Conservation (phyloP, 1,140 invertebrate species). For the Thrips palmi region DNA sequence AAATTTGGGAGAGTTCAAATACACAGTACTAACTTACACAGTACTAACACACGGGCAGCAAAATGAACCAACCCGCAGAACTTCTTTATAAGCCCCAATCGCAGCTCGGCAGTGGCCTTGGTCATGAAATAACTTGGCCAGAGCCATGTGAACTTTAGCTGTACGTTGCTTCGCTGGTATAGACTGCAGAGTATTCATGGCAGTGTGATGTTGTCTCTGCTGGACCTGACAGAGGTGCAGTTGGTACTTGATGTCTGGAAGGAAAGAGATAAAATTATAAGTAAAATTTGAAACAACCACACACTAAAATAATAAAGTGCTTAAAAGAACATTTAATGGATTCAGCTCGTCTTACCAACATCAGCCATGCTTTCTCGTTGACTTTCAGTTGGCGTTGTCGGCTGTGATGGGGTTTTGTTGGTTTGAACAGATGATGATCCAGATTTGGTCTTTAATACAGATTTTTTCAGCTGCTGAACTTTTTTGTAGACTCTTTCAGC, state of each 20-base stretch:
- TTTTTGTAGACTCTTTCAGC: constrained; percentile 48
- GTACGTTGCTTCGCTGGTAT: constrained; percentile 49
- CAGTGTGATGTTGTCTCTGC: constrained; percentile 40
- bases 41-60: neutral
- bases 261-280: constrained; percentile 11
- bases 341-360: constrained; percentile 20
- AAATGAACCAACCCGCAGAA: constrained; percentile 30
- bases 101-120: constrained; percentile 52
- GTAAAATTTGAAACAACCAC: neutral
- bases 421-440: no score
- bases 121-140: constrained; percentile 51
- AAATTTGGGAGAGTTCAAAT: neutral
- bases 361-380: constrained; percentile 29
- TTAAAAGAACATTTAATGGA: constrained; percentile 12
- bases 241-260: constrained; percentile 55
- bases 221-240: constrained; percentile 47
- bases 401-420: no score
- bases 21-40: neutral
- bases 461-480: constrained; percentile 46
- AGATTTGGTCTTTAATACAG: constrained; percentile 39
- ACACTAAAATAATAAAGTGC: neutral
- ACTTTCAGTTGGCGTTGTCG: constrained; percentile 26
- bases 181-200: constrained; percentile 41
- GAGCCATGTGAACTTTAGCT: constrained; percentile 47
- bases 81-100: constrained; percentile 53